Evolutionary conservation across 2,113 vertebrate genomes (phyloP).

Genomic region (Petrocephalus zakoni): DNA sequence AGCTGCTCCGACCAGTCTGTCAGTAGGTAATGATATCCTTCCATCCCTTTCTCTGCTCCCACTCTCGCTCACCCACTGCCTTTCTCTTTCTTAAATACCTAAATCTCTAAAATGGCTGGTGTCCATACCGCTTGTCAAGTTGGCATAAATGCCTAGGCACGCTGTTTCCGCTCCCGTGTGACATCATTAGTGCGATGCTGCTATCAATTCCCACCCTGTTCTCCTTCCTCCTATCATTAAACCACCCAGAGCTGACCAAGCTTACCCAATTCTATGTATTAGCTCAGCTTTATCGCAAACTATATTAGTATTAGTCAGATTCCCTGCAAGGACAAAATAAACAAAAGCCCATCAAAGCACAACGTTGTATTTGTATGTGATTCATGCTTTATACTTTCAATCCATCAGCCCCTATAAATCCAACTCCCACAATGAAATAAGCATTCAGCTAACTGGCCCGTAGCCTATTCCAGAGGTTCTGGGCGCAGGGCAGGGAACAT

Average conservation of each 20-base stretch:
- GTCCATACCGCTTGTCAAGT: background rate
- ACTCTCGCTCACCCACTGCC: constrained; percentile 19
- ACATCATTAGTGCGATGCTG: background rate
- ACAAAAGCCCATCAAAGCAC: background rate
- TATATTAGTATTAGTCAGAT: background rate
- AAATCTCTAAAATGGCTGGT: background rate
- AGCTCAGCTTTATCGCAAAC: background rate
- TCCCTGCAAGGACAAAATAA: background rate
- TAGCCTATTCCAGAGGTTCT: no score
- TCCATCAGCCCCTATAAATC: background rate
- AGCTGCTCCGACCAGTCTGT: constrained; percentile 58
- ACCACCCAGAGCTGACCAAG: background rate
- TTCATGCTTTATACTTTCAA: background rate
- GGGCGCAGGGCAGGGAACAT: no score
- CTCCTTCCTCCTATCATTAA: background rate
- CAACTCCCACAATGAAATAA: background rate
- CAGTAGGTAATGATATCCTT: constrained; percentile 46
- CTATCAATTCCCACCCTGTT: background rate
- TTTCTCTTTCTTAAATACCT: background rate
- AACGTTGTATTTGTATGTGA: background rate
- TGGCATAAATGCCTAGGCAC: background rate
- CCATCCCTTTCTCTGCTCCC: constrained; percentile 21
- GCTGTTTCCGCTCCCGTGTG: background rate
- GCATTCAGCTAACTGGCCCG: background rate
- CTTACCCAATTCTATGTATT: background rate